Conservation (phyloP, 2,797 vertebrate genomes). For the Syndactyla subalaris region DNA sequence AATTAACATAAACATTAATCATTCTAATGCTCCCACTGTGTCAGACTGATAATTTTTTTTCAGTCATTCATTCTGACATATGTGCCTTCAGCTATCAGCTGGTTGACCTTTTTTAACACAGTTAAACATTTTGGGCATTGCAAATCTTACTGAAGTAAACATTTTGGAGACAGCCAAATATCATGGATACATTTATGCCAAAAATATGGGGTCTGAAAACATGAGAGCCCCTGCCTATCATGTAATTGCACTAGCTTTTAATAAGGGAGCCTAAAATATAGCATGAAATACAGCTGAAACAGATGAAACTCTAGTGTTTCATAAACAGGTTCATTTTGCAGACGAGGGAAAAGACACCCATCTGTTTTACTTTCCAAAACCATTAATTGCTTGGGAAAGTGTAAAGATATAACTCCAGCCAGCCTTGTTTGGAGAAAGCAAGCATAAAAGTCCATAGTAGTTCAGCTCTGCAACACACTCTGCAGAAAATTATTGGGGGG, state of each 20-base stretch:
- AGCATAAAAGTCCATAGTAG: not conserved
- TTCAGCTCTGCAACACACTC: not conserved
- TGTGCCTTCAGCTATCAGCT: constrained; percentile 69
- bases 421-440: not conserved
- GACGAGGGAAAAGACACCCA: not conserved
- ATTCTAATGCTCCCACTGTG: constrained; percentile 74
- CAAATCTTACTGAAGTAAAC: constrained; percentile 60
- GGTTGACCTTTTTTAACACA: constrained; percentile 39
- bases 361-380: constrained; percentile 8
- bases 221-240: not conserved
- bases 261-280: not conserved
- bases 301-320: not conserved
- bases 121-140: constrained; percentile 49
- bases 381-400: not conserved
- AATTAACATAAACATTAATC: constrained; percentile 79
- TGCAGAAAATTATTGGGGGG: not conserved
- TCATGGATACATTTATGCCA: not conserved
- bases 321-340: not conserved
- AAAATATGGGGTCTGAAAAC: not conserved
- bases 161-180: constrained; percentile 34
- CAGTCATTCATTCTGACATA: constrained; percentile 67
- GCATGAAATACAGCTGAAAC: not conserved
- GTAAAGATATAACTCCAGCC: not conserved
- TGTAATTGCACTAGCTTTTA: not conserved
- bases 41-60: constrained; percentile 69